phyloP scores from a whole-genome alignment of 1,140 invertebrate species.

The Plodia interpunctella region DNA sequence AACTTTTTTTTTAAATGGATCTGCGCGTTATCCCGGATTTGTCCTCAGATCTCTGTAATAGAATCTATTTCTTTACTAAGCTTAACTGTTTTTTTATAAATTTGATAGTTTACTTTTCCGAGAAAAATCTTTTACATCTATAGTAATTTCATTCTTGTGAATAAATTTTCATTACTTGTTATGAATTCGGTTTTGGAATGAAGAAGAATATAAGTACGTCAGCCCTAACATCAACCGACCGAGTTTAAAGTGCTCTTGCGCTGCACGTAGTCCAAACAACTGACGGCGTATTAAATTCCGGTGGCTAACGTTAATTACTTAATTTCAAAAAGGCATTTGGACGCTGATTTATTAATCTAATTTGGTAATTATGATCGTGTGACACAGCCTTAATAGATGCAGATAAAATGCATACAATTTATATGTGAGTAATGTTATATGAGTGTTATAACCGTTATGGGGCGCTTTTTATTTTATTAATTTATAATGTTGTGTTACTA shows the following conservation, averaged over 20 bases:
- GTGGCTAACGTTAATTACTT: slow-evolving; percentile 38
- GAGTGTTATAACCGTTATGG: background rate
- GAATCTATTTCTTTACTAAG: no score
- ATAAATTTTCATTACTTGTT: no score
- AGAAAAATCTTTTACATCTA: no score
- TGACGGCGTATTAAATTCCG: slow-evolving; percentile 25
- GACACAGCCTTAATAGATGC: slow-evolving; percentile 20
- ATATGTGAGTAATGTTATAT: background rate
- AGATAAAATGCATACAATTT: slow-evolving; percentile 10
- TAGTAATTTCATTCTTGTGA: no score
- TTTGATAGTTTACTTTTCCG: no score
- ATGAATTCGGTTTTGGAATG: no score
- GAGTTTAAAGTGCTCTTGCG: slow-evolving; percentile 14
- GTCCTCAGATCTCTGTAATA: no score
- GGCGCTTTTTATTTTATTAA: background rate
- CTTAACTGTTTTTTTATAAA: no score
- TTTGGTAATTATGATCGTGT: slow-evolving; percentile 30
- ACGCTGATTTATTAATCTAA: slow-evolving; percentile 38
- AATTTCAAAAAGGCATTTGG: slow-evolving; percentile 33
- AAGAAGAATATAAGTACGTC: background rate
- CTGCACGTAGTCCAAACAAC: slow-evolving; percentile 17
- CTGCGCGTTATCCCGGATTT: no score
- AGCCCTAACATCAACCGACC: slow-evolving; percentile 7
- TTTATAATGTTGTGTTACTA: no score
- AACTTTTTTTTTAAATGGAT: no score